Conservation (phyloP, 2,888 invertebrate species). For the Tetanocera ferruginea region DNA sequence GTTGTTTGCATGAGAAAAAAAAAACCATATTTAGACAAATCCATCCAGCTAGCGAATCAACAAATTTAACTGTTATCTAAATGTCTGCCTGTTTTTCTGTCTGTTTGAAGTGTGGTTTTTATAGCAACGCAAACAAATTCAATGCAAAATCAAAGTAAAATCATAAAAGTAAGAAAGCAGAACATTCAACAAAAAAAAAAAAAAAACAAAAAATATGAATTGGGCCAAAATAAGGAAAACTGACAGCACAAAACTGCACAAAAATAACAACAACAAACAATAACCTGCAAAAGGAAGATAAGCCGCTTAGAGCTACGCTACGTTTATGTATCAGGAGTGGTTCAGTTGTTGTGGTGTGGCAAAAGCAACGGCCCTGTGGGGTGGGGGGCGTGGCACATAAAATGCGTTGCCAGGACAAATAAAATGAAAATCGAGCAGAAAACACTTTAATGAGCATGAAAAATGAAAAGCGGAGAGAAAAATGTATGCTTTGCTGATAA, state of each 20-base stretch:
- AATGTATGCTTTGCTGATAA: neutral
- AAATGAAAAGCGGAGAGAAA: neutral
- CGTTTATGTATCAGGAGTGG: conserved; percentile 6
- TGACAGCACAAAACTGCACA: neutral
- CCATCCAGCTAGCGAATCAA: neutral
- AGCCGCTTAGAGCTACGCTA: conserved; percentile 57
- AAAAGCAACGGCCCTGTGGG: neutral
- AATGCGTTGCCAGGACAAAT: neutral
- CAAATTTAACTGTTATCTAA: neutral
- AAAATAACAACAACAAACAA: neutral
- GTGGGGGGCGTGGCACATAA: neutral
- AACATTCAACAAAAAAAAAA: neutral
- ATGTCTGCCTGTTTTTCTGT: neutral
- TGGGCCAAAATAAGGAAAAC: neutral
- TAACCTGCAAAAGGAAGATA: conserved; percentile 60
- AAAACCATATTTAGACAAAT: too few relatives aligned
- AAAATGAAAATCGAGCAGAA: neutral
- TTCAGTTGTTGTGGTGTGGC: neutral
- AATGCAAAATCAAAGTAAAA: conserved; percentile 15
- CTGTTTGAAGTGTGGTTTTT: neutral
- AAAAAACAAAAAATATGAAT: neutral
- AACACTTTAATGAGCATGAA: conserved; percentile 14
- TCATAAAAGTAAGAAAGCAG: neutral
- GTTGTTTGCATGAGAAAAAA: too few relatives aligned
- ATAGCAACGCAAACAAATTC: conserved; percentile 19